phyloP scores from a whole-genome alignment of 2,888 invertebrate genomes.

The Andricus curvator region DNA sequence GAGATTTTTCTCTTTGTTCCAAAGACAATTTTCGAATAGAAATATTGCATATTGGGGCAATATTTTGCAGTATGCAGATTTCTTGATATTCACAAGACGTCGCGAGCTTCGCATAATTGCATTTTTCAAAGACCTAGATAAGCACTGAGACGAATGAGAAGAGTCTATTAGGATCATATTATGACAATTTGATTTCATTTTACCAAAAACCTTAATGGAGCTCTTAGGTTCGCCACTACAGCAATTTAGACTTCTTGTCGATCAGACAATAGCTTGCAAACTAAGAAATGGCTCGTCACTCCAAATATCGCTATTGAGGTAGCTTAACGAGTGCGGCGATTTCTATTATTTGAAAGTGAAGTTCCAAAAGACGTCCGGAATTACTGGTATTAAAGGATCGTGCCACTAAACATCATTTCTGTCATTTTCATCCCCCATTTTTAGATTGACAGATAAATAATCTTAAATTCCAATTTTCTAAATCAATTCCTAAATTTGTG shows the following conservation, averaged over 20 bases:
- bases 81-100: not conserved
- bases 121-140: slow-evolving; percentile 35
- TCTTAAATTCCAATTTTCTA: not conserved
- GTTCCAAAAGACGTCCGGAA: not conserved
- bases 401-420: not conserved
- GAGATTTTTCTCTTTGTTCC: not conserved
- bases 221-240: slow-evolving; percentile 33
- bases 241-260: slow-evolving; percentile 20
- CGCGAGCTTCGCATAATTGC: not conserved
- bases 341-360: slow-evolving; percentile 18
- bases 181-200: slow-evolving; percentile 38
- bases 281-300: slow-evolving; percentile 21
- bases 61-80: slow-evolving; percentile 17
- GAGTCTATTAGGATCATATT: slow-evolving; percentile 28
- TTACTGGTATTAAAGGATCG: not conserved
- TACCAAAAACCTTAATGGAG: slow-evolving; percentile 22
- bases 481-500: not conserved
- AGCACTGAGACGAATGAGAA: not conserved
- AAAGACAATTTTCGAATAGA: not conserved
- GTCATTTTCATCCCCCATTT: not conserved
- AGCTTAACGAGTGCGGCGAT: slow-evolving; percentile 14
- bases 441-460: not conserved
- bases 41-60: not conserved
- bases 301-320: slow-evolving; percentile 30
- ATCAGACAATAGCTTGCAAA: slow-evolving; percentile 34